Conservation (phyloP, 2,797 vertebrate species). For the Acipenser transmontanus region DNA sequence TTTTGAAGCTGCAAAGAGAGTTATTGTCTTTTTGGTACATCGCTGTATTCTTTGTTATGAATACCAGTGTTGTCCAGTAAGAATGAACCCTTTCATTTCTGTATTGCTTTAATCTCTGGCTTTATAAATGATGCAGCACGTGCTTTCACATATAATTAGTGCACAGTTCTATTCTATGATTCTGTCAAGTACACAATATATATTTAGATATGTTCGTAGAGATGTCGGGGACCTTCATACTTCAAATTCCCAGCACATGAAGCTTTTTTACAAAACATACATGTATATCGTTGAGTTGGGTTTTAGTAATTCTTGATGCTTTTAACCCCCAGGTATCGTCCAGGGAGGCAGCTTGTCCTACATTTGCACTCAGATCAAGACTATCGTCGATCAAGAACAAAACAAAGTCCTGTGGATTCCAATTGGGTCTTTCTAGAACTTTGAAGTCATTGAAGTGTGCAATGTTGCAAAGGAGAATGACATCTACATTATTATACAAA, state of each 20-base stretch:
- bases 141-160: too few relatives aligned
- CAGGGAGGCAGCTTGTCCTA: constrained; percentile 82
- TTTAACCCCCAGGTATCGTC: constrained; percentile 67
- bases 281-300: neutral
- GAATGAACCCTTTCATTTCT: too few relatives aligned
- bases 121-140: too few relatives aligned
- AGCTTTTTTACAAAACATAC: neutral
- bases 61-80: too few relatives aligned
- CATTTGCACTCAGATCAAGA: constrained; percentile 90
- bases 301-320: too few relatives aligned
- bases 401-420: constrained; percentile 96
- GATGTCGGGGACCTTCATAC: constrained; percentile 26
- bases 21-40: too few relatives aligned
- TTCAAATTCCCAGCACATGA: constrained; percentile 17
- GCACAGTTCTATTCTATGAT: too few relatives aligned
- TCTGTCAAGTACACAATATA: neutral
- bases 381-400: constrained; percentile 86
- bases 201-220: constrained; percentile 28
- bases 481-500: constrained; percentile 14
- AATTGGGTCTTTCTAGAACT: constrained; percentile 67
- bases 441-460: constrained; percentile 18
- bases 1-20: too few relatives aligned
- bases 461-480: constrained; percentile 29
- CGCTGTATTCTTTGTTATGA: too few relatives aligned
- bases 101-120: too few relatives aligned